Percentiles rank a stretch among this genome's conserved stretches.
Conservation (phyloP, 2,888 invertebrate species). For the Drosophila mulleri region DNA sequence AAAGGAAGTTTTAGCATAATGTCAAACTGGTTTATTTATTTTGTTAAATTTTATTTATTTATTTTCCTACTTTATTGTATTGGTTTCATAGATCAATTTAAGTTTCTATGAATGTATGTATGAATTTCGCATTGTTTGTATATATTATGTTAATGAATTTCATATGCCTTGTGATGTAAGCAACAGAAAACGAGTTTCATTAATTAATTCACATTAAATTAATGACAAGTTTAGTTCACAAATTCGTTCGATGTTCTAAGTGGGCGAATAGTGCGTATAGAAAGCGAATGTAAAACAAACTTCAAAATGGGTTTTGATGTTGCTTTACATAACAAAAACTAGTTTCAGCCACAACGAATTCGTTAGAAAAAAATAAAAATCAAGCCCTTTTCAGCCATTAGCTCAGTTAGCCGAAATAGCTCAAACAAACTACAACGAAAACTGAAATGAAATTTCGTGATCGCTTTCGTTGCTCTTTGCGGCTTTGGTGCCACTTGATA, state of each 20-base stretch:
- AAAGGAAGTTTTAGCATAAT: constrained; percentile 1
- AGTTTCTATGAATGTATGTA: neutral
- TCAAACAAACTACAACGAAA: neutral
- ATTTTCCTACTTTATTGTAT: neutral
- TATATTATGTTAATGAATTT: constrained; percentile 2
- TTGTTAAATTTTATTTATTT: neutral
- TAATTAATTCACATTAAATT: neutral
- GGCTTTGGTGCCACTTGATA: too few species aligned
- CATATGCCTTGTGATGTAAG: neutral
- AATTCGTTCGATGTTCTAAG: neutral
- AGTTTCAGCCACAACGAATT: neutral
- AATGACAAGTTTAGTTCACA: neutral
- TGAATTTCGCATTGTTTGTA: neutral
- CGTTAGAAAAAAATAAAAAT: neutral
- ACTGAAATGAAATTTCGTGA: too few species aligned
- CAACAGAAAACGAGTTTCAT: neutral
- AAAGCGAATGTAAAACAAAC: neutral
- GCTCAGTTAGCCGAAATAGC: neutral
- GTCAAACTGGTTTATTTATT: neutral
- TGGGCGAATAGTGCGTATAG: neutral
- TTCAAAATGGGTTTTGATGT: neutral
- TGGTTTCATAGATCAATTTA: neutral
- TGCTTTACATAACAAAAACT: neutral
- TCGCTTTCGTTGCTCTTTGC: neutral
- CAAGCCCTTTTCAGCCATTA: neutral